Percentiles rank a stretch among this genome's conserved stretches.
phyloP scores from a whole-genome alignment of 2,113 vertebrate species.

The Hyaena hyaena region DNA sequence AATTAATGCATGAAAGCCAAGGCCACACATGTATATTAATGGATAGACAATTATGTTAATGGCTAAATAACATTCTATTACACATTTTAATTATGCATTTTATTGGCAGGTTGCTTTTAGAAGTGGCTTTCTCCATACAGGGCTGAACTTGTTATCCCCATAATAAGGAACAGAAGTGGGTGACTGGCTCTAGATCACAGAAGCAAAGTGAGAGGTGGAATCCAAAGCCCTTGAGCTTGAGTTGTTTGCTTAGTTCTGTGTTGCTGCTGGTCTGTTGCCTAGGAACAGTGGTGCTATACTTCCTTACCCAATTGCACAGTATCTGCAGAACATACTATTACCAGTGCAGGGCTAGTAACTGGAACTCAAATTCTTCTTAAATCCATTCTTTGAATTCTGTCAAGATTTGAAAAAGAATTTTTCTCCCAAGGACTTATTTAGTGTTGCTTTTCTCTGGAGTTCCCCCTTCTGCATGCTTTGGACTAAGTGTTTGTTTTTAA shows the following conservation, averaged over 20 bases:
- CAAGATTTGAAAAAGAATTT: conserved; percentile 9
- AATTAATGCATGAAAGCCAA: conserved; percentile 62
- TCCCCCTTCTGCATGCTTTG: background rate
- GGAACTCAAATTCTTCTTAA: conserved; percentile 49
- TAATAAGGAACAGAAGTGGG: background rate
- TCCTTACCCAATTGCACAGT: background rate
- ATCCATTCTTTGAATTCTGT: conserved; percentile 33
- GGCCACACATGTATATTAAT: conserved; percentile 68
- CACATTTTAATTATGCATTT: conserved; percentile 65
- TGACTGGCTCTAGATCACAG: conserved; percentile 45
- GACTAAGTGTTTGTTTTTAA: background rate
- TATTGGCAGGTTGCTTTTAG: conserved; percentile 48
- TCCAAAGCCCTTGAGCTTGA: background rate
- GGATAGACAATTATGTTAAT: conserved; percentile 70
- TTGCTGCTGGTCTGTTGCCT: conserved; percentile 56
- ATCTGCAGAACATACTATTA: conserved; percentile 27
- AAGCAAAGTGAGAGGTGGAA: background rate
- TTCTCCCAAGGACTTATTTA: background rate
- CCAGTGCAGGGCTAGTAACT: background rate
- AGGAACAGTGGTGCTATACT: background rate
- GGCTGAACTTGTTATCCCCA: background rate
- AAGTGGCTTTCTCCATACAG: conserved; percentile 21
- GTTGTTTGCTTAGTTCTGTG: background rate
- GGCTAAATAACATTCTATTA: conserved; percentile 52
- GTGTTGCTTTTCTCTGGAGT: background rate